Base-by-base conservation (phyloP, 1,140 invertebrate species). In the Acromyrmex echinatior region DNA sequence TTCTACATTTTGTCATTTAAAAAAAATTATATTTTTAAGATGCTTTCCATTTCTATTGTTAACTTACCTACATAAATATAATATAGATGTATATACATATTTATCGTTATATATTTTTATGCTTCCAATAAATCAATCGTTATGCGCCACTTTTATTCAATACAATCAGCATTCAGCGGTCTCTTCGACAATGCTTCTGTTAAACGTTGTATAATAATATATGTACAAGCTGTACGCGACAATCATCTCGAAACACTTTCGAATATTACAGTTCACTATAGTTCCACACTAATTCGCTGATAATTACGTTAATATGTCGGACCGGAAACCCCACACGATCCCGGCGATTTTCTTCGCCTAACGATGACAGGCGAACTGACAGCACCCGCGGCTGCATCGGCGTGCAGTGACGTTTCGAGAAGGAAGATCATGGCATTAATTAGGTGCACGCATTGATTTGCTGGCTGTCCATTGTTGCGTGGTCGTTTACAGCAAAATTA, bases 341-440 rank as follows among this genome's bases (percentile, higher is more conserved):
- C 70, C 68, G 56, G 80, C 80, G 80, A 84, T 84, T 84, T 84
- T 84, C 80, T 84, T 84, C 80, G 58, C 70, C 80, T 84, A 84
- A 84, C 70, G 80, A 84, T 84, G 80, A 84, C 80, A 84, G 78
- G 70, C 56, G 58, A 84, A 84, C 80, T 84, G 80, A 76, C 80
- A 84, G 80, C 80, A 76, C 80, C 70, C 70, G 80, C 80, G 80
- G 80, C 70, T 51, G 68, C 80, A 62, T 74, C 70, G 56, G 80
- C 39, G 56, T 21, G 80, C 70, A 74, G 56, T 84, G 80, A 84
- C 80, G 80, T 84, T 84, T 63, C 80, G 80, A 84, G 80, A 84
- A 51, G 80, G 70, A 84, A 84, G 70, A 84, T 62, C 80, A 76
- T 84, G 80, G 70, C 70, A 84, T 84, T 84, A 84, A 84, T 84